Evolutionary conservation across 2,797 vertebrate species (phyloP).

Genomic region (Sardinella longiceps): DNA sequence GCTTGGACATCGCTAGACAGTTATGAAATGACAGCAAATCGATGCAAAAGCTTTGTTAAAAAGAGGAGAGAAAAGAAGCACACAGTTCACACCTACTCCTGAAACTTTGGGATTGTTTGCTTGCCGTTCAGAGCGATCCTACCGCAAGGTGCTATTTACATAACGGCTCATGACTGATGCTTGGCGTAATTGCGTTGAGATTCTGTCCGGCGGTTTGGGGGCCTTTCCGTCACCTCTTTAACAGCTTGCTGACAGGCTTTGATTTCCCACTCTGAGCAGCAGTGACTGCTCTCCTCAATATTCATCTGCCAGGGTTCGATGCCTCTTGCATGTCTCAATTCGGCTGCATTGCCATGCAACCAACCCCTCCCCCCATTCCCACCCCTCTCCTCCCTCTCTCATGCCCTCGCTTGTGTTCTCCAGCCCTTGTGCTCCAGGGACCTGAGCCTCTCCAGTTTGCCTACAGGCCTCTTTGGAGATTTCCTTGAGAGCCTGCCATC

Average conservation of each 20-base stretch:
- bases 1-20: neutral
- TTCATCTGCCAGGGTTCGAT: constrained; percentile 69
- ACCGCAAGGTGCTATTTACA: constrained; percentile 58
- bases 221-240: constrained; percentile 61
- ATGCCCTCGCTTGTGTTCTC: constrained; percentile 45
- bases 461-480: constrained; percentile 23
- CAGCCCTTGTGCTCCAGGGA: neutral
- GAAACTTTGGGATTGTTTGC: constrained; percentile 52
- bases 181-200: constrained; percentile 63
- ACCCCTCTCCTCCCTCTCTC: constrained; percentile 36
- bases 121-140: constrained; percentile 48
- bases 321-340: constrained; percentile 71
- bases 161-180: constrained; percentile 63
- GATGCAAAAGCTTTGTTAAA: constrained; percentile 10
- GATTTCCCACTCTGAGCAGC: constrained; percentile 65
- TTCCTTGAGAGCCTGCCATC: constrained; percentile 25
- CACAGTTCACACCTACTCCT: neutral
- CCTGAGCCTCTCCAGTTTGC: neutral
- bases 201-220: constrained; percentile 58
- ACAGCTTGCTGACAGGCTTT: constrained; percentile 61
- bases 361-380: constrained; percentile 57
- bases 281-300: constrained; percentile 66
- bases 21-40: constrained; percentile 15
- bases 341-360: constrained; percentile 58
- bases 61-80: constrained; percentile 14